Conservation (phyloP, 2,113 vertebrate species). For the Nasalis larvatus region DNA sequence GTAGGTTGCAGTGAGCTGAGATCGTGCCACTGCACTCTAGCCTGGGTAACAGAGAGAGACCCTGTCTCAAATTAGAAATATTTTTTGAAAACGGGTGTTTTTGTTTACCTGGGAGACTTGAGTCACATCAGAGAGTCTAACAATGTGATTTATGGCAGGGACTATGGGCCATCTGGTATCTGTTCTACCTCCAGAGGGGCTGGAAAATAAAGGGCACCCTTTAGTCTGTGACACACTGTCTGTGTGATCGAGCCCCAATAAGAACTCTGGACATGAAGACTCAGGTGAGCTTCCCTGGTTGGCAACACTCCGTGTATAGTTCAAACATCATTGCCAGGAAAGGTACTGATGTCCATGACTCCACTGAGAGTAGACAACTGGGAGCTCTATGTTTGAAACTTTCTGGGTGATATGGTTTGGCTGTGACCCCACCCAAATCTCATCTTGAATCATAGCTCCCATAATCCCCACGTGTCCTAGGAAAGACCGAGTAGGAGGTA, state of each 20-base stretch:
- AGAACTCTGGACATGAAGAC: neutral
- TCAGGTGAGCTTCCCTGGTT: neutral
- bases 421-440: too few species aligned
- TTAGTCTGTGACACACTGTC: neutral
- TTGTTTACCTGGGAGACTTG: neutral
- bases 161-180: neutral
- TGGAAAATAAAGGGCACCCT: neutral
- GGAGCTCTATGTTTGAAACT: neutral
- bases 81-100: neutral
- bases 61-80: too few species aligned
- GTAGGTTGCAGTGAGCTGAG: too few species aligned
- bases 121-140: neutral
- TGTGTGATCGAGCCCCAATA: neutral
- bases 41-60: too few species aligned
- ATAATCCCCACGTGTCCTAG: too few species aligned
- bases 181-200: neutral
- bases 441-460: too few species aligned
- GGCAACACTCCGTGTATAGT: neutral
- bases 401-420: neutral
- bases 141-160: neutral
- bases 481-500: too few species aligned
- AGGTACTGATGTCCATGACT: too few species aligned
- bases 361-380: neutral
- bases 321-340: neutral
- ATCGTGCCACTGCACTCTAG: too few species aligned